These are phyloP conservation scores for Chrysolina americana DNA, from an alignment of 2,888 invertebrate species.

Conservation along the genomic window DNA sequence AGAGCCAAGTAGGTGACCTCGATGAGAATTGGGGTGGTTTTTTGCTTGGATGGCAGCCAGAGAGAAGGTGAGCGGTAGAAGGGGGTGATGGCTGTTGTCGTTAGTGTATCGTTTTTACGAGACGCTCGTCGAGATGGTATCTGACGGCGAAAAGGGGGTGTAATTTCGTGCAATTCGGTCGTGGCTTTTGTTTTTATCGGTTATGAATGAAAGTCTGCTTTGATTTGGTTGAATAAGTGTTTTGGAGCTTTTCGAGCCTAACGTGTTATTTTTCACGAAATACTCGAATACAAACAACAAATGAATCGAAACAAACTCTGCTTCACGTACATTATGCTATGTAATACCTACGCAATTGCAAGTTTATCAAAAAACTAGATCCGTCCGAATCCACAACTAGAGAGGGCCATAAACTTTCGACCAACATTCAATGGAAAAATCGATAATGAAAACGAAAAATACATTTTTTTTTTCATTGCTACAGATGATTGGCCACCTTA, in stretches of 20 bases:
- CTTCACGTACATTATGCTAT: too few species aligned
- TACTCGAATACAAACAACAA: too few species aligned
- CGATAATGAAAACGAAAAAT: too few species aligned
- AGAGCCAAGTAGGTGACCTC: conserved; percentile 49
- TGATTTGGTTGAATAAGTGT: not conserved
- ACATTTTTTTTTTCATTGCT: too few species aligned
- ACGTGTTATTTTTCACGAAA: not conserved
- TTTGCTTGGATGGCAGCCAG: conserved; percentile 40
- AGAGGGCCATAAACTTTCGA: too few species aligned
- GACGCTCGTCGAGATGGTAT: not conserved
- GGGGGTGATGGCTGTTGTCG: conserved; percentile 17
- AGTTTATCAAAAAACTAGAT: too few species aligned
- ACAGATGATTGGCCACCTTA: too few species aligned
- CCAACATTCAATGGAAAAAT: too few species aligned
- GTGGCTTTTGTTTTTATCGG: not conserved
- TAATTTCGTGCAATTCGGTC: not conserved
- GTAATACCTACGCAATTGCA: too few species aligned
- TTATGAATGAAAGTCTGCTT: not conserved
- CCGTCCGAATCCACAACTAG: too few species aligned
- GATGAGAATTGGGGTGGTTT: conserved; percentile 45
- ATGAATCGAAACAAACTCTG: too few species aligned
- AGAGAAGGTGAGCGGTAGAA: conserved; percentile 44
- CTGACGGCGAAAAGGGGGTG: conserved; percentile 20
- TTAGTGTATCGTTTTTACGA: conserved; percentile 21
- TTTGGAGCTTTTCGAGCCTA: not conserved